These are phyloP conservation scores for Poicephalus meyeri DNA, from an alignment of 2,113 vertebrate species.

Conservation along the genomic window DNA sequence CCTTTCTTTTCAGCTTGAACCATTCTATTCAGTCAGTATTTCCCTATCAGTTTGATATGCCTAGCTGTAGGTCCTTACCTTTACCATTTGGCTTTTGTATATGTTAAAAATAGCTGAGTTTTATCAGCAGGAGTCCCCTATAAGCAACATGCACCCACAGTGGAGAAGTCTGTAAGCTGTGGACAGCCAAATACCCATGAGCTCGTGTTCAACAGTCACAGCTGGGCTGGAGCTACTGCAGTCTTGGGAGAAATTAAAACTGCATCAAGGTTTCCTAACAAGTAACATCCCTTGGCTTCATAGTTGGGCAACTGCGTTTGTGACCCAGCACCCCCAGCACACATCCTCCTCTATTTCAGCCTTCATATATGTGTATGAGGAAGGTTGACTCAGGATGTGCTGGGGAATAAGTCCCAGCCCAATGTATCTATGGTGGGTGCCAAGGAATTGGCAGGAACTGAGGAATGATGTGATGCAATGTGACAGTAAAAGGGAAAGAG, in stretches of 20 bases:
- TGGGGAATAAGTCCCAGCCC: slow-evolving; percentile 14
- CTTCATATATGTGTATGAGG: background rate
- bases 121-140: background rate
- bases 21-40: background rate
- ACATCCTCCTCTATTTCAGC: background rate
- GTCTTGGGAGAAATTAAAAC: fast-evolving
- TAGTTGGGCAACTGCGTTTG: background rate
- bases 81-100: background rate
- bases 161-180: background rate
- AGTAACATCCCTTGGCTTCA: background rate
- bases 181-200: background rate
- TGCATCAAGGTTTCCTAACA: background rate
- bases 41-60: background rate
- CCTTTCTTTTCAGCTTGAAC: background rate
- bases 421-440: background rate
- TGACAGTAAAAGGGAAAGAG: slow-evolving; percentile 59
- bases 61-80: background rate
- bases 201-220: background rate
- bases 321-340: background rate
- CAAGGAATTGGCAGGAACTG: background rate
- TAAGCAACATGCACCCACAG: background rate
- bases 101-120: background rate
- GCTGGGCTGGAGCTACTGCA: background rate
- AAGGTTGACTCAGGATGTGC: slow-evolving; percentile 44
- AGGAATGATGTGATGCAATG: background rate